Evolutionary conservation across 2,888 invertebrate genomes (phyloP), one percentile per base, ranked within the genome.

Genomic region (Ochropacha duplaris): DNA sequence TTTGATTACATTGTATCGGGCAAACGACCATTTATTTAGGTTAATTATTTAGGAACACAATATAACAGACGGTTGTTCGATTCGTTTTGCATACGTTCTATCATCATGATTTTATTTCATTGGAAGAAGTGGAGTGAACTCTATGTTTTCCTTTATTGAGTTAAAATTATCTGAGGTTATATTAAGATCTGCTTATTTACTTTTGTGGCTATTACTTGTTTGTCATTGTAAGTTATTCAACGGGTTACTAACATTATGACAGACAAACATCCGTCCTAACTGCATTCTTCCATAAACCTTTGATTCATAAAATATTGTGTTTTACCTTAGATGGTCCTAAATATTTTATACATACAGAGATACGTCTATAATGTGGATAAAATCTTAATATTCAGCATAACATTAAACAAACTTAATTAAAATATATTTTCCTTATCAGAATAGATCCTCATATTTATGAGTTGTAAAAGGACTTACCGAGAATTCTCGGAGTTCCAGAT

Each of bases 1-100:
- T 68, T 69, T 61, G 65, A 66, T 70, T 59, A 62, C 73, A 57
- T 57, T 68, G 59, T 55, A 62, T 65, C 55, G 44, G 14, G 44
- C 62, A 64, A 68, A 72, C 65, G 55, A 19, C 52, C 9, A 36
- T 57, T 59, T 54, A 68, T 68, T 62, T 59, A 55, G 68, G 71
- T 72, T 70, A 71, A 72, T 72, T 44, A 19, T 44, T 16, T 44
- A 44, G 1, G 1, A 19, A 44, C 44, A 44, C 19, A 44, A 44
- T 16, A 39, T 39, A 39, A 39, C 39, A 39, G 39, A 16, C 39
- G 39, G 16, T 44, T 44, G 8, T 19, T 44, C 19, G 44, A 44
- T 44, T 44, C 19, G 44, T 19, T 44, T 44, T 44, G 44, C 44
- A 44, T 44, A 44, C 44, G 44, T 16, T 39, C 39, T 0, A 16